A percentile compares a stretch with the other conserved stretches of the same genome.
Conservation (phyloP, 2,797 vertebrate species). For the Bufotes viridis region DNA sequence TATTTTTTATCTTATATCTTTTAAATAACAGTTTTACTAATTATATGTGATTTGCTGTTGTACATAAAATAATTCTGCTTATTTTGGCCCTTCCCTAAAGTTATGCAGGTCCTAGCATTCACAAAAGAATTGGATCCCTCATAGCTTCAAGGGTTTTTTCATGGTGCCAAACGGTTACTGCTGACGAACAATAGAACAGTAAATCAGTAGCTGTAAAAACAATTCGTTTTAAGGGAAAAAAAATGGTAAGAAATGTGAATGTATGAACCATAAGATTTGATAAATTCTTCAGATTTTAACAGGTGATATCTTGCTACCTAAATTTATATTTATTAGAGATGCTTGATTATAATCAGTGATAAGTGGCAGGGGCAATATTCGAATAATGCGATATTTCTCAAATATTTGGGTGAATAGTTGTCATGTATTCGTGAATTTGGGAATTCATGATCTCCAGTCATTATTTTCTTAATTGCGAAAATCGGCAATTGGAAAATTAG, state of each 20-base stretch:
- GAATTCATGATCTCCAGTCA: no score
- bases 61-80: no score
- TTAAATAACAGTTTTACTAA: no score
- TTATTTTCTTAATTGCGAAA: no score
- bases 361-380: no score
- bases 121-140: background rate
- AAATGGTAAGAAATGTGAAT: background rate
- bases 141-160: background rate
- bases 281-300: background rate
- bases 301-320: background rate
- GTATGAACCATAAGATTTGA: background rate
- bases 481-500: no score
- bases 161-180: background rate
- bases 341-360: constrained; percentile 9
- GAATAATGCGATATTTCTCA: no score
- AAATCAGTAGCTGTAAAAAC: background rate
- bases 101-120: background rate
- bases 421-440: no score
- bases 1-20: no score
- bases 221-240: background rate
- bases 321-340: constrained; percentile 16
- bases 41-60: no score
- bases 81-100: background rate
- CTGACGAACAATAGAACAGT: background rate
- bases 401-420: no score